Conservation (phyloP, 2,888 invertebrate species). For the Cancer borealis region DNA sequence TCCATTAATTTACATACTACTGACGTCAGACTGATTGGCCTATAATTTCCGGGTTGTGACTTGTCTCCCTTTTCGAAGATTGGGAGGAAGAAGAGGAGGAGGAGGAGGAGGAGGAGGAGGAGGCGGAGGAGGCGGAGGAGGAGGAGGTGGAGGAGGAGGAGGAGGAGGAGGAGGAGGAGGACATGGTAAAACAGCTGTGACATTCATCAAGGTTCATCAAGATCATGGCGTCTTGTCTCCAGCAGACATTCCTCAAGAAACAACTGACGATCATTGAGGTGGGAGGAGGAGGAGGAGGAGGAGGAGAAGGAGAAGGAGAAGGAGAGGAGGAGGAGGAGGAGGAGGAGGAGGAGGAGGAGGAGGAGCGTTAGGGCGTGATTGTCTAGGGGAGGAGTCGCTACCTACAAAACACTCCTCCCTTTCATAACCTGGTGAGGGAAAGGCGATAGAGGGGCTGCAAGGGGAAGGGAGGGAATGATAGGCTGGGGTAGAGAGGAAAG, state of each 20-base stretch:
- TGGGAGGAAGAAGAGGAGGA: too few relatives aligned
- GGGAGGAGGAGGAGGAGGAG: too few relatives aligned
- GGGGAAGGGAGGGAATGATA: background rate
- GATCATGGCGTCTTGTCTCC: background rate
- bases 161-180: conserved; percentile 20
- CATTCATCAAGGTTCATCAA: background rate
- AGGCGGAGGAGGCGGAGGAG: conserved; percentile 32
- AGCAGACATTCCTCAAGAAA: background rate
- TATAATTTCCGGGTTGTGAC: too few relatives aligned
- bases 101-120: background rate
- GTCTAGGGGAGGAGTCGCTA: background rate
- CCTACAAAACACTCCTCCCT: background rate
- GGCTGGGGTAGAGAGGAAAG: background rate
- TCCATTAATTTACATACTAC: too few relatives aligned
- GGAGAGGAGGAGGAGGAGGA: too few relatives aligned
- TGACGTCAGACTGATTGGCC: too few relatives aligned
- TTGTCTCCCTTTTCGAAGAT: too few relatives aligned
- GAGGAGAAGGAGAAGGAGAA: too few relatives aligned
- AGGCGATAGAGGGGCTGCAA: background rate
- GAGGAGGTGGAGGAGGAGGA: conserved; percentile 20
- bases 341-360: too few relatives aligned
- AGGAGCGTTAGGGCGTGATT: background rate
- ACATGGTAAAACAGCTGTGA: background rate
- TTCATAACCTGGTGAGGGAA: background rate
- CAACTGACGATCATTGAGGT: too few relatives aligned